phyloP scores from a whole-genome alignment of 1,140 invertebrate species.

The Hermetia illucens region DNA sequence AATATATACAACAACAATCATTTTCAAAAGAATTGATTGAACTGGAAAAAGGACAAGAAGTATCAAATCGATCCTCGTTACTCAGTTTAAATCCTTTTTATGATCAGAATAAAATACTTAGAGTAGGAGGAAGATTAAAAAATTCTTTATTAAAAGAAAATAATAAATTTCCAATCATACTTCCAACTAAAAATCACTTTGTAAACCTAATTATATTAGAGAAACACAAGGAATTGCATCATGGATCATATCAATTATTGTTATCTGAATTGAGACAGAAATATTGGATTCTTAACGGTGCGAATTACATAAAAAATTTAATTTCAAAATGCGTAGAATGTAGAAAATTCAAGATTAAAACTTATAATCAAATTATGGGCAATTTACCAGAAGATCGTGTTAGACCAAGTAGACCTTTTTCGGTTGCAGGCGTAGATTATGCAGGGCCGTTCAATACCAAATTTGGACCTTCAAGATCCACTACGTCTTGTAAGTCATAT shows the following conservation, averaged over 20 bases:
- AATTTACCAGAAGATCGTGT: slow-evolving; percentile 15
- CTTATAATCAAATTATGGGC: slow-evolving; percentile 20
- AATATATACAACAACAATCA: slow-evolving; percentile 10
- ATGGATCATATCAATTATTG: slow-evolving; percentile 16
- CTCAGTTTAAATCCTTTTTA: slow-evolving; percentile 22
- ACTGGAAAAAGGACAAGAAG: slow-evolving; percentile 5
- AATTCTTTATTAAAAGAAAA: slow-evolving; percentile 15
- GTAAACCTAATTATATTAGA: slow-evolving; percentile 21
- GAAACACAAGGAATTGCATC: slow-evolving; percentile 24
- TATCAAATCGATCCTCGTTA: slow-evolving; percentile 9
- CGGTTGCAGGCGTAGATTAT: slow-evolving; percentile 19
- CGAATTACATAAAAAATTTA: slow-evolving; percentile 11
- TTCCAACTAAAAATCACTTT: slow-evolving; percentile 19
- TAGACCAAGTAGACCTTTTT: slow-evolving; percentile 14
- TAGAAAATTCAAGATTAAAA: slow-evolving; percentile 11
- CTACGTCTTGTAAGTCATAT: slow-evolving; percentile 9
- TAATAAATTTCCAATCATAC: slow-evolving; percentile 29
- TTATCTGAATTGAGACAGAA: slow-evolving; percentile 11
- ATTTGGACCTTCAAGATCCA: not conserved
- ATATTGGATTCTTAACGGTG: slow-evolving; percentile 18
- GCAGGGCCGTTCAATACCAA: slow-evolving; percentile 18
- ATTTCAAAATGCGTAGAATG: slow-evolving; percentile 22
- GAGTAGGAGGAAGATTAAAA: slow-evolving; percentile 29
- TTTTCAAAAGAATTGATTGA: slow-evolving; percentile 4
- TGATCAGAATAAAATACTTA: slow-evolving; percentile 22